These are phyloP conservation scores for Sipha maydis DNA, from an alignment of 2,888 invertebrate species.

Conservation along the genomic window DNA sequence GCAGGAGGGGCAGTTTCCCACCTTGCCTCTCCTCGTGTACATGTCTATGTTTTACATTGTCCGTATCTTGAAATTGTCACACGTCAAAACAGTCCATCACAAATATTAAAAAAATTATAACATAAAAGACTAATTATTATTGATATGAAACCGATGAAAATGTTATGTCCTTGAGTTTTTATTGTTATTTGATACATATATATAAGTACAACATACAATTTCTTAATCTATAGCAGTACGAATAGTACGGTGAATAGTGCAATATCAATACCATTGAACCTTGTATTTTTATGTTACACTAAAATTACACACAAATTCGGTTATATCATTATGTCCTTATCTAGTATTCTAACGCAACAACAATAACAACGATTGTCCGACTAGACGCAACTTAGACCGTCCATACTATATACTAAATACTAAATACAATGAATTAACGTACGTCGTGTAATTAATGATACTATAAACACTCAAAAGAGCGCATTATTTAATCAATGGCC, in stretches of 20 bases:
- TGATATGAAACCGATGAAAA: not conserved
- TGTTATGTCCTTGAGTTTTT: conserved; percentile 2
- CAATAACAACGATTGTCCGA: not conserved
- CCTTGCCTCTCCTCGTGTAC: too few species aligned
- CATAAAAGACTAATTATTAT: not conserved
- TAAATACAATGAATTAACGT: too few species aligned
- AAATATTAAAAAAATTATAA: not conserved
- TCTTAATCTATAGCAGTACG: too few species aligned
- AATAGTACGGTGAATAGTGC: too few species aligned
- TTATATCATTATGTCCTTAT: not conserved
- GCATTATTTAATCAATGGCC: not conserved
- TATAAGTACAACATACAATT: too few species aligned
- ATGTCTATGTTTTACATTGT: too few species aligned
- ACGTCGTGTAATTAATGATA: not conserved
- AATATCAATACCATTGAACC: not conserved
- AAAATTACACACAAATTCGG: not conserved
- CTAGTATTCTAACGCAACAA: not conserved
- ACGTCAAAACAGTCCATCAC: too few species aligned
- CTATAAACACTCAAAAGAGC: not conserved
- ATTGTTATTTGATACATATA: not conserved
- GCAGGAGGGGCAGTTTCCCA: too few species aligned
- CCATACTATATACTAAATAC: too few species aligned
- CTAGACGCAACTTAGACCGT: not conserved
- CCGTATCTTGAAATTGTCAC: too few species aligned
- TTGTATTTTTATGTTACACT: not conserved